These are phyloP conservation scores for Orchesellides sinensis DNA, from an alignment of 2,888 invertebrate species.

Conservation along the genomic window DNA sequence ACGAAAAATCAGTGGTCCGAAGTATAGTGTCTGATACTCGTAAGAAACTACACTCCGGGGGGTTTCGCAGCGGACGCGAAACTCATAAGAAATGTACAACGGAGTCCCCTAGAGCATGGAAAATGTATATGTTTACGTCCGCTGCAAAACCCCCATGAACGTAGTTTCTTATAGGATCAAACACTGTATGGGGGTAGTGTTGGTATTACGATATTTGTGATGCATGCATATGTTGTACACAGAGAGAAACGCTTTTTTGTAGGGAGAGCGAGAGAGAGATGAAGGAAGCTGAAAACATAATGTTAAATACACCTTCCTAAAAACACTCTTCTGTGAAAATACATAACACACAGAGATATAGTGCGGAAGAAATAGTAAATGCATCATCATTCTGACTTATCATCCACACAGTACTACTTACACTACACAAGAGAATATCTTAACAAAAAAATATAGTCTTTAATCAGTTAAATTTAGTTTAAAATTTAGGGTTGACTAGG, in stretches of 20 bases:
- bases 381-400: constrained; percentile 59
- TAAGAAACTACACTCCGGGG: too few species aligned
- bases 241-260: constrained; percentile 14
- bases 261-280: constrained; percentile 7
- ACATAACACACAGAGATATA: constrained; percentile 15
- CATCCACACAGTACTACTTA: constrained; percentile 9
- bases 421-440: background rate
- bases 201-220: too few species aligned
- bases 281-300: constrained; percentile 28
- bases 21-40: background rate
- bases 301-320: background rate
- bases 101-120: too few species aligned
- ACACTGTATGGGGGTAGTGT: too few species aligned
- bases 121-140: too few species aligned
- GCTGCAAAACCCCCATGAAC: too few species aligned
- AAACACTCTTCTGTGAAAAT: constrained; percentile 7
- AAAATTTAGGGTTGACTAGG: too few species aligned
- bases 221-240: background rate
- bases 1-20: constrained; percentile 31
- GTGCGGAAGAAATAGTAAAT: constrained; percentile 37
- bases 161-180: too few species aligned
- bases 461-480: background rate
- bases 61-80: too few species aligned
- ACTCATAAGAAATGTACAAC: too few species aligned
- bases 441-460: background rate